Evolutionary conservation across 2,113 vertebrate species (phyloP), one percentile per base, ranked within the genome.

Genomic region (Hippocampus comes): DNA sequence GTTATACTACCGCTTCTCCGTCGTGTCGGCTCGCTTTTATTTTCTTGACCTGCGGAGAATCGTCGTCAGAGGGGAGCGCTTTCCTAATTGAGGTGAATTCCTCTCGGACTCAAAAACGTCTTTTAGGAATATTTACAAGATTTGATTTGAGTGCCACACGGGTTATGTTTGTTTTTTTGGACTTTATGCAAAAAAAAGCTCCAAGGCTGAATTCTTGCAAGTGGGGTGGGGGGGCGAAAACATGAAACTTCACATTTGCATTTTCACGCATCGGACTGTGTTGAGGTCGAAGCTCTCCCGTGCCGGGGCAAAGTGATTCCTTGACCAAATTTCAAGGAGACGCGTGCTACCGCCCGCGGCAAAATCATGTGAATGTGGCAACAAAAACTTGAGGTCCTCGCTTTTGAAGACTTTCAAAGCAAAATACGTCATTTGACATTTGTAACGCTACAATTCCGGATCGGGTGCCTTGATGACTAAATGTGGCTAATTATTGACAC

Each of bases 371-470:
- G 11, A 60, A 60, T 60, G 57, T 5, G 30, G 57, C 25, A 60
- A 60, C 30, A 27, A 60, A 27, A 34, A 60, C 25, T 18, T 30
- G 25, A 60, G 30, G 63, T 66, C 63, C 63, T 66, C 27, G 48
- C 42, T 46, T 25, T 15, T 48, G 42, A 48, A 25, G n/a, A 66
- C 23, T 66, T 48, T 43, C 23, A 27, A 66, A 66, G 41, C 41
- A 64, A 43, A 64, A n/a, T 14, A 21, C 23, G 21, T 43, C n/a
- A 42, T 64, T 21, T 41, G 34, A n/a, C 10, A 34, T 63, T 72
- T 60, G 43, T 18, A 20, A 1, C 12, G 17, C 30, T 68, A 64
- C 68, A 61, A 63, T 61, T 78, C 81, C 80, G 84, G 84, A 85
- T 78, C 80, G 75, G 41, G 30, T 12, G 63, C 41, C 66, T 38